Evolutionary conservation across 2,797 vertebrate genomes (phyloP).

Genomic region (Karalla daura): DNA sequence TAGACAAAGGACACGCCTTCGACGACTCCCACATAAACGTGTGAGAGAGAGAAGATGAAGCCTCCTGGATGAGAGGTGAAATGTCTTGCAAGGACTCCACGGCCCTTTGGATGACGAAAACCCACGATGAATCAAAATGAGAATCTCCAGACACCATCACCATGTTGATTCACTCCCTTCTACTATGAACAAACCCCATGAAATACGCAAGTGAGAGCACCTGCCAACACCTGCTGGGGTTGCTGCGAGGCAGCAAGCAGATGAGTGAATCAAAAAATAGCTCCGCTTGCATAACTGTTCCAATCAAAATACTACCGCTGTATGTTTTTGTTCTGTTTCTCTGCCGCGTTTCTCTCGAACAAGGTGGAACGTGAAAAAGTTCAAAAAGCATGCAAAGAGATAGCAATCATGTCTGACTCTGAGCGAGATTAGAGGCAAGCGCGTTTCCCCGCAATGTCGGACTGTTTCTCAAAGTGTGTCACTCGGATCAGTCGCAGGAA

Average conservation of each 20-base stretch:
- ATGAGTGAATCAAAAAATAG: conserved; percentile 52
- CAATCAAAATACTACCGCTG: conserved; percentile 3
- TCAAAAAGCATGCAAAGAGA: background rate
- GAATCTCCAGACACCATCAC: too few relatives aligned
- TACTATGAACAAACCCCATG: background rate
- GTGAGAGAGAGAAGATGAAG: too few relatives aligned
- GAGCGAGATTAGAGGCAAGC: background rate
- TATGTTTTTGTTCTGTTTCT: background rate
- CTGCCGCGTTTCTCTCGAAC: background rate
- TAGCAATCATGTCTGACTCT: background rate
- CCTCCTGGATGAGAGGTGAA: too few relatives aligned
- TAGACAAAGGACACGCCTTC: too few relatives aligned
- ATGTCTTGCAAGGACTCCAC: too few relatives aligned
- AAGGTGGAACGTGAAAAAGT: background rate
- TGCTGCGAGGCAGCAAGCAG: conserved; percentile 27
- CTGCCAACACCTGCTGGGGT: conserved; percentile 16
- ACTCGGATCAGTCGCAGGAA: background rate
- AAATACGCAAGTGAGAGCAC: conserved; percentile 23
- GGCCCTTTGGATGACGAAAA: too few relatives aligned
- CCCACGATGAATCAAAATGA: too few relatives aligned
- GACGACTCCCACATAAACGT: too few relatives aligned
- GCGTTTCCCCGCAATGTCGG: background rate
- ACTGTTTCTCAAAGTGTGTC: background rate
- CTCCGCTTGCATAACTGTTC: conserved; percentile 41
- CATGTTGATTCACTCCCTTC: too few relatives aligned